Conservation (phyloP, 2,888 invertebrate species). For the Thymelicus acteon region DNA sequence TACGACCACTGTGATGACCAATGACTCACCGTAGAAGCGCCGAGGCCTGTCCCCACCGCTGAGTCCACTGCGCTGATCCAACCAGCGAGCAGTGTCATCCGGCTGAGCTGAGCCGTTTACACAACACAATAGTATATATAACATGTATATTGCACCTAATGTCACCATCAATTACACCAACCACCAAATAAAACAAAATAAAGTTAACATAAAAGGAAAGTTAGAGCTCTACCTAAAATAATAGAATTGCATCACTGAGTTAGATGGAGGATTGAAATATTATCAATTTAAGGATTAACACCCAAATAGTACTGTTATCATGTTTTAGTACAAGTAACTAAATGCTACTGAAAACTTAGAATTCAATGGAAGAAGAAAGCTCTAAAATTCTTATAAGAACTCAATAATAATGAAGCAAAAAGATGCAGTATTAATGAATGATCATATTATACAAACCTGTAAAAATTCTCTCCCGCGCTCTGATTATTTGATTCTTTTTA, state of each 20-base stretch:
- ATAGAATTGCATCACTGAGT: slow-evolving; percentile 39
- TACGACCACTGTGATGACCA: slow-evolving; percentile 5
- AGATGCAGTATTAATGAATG: slow-evolving; percentile 31
- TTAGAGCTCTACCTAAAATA: slow-evolving; percentile 37
- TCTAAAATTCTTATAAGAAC: slow-evolving; percentile 43
- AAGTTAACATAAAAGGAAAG: slow-evolving; percentile 61
- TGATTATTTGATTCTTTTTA: slow-evolving; percentile 91
- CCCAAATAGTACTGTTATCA: not conserved
- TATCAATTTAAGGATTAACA: slow-evolving; percentile 4
- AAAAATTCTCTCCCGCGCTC: slow-evolving; percentile 91
- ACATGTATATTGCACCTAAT: slow-evolving; percentile 84
- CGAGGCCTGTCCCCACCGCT: slow-evolving; percentile 71
- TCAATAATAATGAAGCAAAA: slow-evolving; percentile 40
- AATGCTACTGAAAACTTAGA: slow-evolving; percentile 12
- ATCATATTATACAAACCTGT: slow-evolving; percentile 87
- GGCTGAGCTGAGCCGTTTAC: slow-evolving; percentile 82
- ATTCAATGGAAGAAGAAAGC: slow-evolving; percentile 19
- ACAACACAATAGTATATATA: slow-evolving; percentile 85
- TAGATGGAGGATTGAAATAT: slow-evolving; percentile 2
- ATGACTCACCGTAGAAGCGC: slow-evolving; percentile 81
- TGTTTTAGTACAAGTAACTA: slow-evolving; percentile 9
- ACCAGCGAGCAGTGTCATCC: slow-evolving; percentile 80
- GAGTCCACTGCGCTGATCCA: slow-evolving; percentile 73
- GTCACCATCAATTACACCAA: slow-evolving; percentile 77
- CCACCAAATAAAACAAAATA: slow-evolving; percentile 81